Evolutionary conservation across 2,888 invertebrate genomes (phyloP).

Genomic region (Cataglyphis cursor): DNA sequence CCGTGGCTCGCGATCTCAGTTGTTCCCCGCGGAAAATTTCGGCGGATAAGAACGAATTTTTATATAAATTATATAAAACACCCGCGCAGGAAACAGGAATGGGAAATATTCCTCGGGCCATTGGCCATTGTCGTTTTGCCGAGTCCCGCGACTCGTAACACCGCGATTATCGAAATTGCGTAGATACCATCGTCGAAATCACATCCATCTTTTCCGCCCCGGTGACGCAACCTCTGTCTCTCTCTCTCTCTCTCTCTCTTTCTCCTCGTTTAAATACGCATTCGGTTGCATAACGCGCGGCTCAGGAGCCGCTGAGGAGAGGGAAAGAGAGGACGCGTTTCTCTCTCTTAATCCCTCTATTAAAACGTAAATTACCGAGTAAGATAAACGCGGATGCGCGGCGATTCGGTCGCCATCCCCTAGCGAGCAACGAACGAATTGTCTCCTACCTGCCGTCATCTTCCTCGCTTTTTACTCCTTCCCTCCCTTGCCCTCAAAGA

Average conservation of each 20-base stretch:
- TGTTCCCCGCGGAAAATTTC: not conserved
- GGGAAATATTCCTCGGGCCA: conserved; percentile 26
- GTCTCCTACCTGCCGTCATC: conserved; percentile 37
- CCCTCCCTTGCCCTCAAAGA: conserved; percentile 15
- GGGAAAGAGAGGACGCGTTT: not conserved
- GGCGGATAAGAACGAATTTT: conserved; percentile 1
- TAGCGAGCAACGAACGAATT: conserved; percentile 46
- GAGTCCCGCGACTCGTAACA: conserved; percentile 18
- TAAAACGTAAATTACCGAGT: conserved; percentile 52
- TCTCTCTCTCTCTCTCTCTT: not conserved
- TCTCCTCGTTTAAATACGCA: conserved; percentile 44
- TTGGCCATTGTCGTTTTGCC: conserved; percentile 43
- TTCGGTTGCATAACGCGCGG: conserved; percentile 26
- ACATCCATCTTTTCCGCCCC: conserved; percentile 47
- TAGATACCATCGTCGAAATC: conserved; percentile 42
- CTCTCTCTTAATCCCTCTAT: conserved; percentile 47
- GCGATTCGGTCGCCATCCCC: conserved; percentile 38
- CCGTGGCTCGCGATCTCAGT: not conserved
- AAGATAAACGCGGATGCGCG: conserved; percentile 53
- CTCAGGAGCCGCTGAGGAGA: not conserved
- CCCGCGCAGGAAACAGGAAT: not conserved
- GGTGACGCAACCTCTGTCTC: not conserved
- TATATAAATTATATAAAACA: conserved; percentile 24
- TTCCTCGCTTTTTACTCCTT: conserved; percentile 29
- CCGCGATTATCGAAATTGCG: conserved; percentile 42